Evolutionary conservation across 1,140 invertebrate genomes (phyloP).

Genomic region (Drosophila lacteicornis): DNA sequence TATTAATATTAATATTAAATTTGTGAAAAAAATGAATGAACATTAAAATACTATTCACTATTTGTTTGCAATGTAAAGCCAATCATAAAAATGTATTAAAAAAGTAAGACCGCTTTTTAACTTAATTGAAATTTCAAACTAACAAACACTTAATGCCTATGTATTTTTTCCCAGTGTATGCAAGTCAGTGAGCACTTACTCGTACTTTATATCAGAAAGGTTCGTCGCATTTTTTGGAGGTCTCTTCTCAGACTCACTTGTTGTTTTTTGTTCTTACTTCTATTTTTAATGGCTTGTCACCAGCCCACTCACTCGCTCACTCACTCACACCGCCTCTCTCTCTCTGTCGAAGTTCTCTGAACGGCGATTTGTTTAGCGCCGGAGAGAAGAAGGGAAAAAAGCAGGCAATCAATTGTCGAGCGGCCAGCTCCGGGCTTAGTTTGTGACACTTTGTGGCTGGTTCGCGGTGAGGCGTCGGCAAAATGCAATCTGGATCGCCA

Average conservation of each 20-base stretch:
- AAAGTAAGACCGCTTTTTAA: too few relatives aligned
- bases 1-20: too few relatives aligned
- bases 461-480: slow-evolving; percentile 38
- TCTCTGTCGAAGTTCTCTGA: slow-evolving; percentile 1
- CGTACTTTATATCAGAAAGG: slow-evolving; percentile 29
- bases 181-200: slow-evolving; percentile 2
- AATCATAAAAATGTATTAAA: too few relatives aligned
- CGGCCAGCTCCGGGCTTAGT: slow-evolving; percentile 37
- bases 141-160: background rate
- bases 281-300: slow-evolving; percentile 47
- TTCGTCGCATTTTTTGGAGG: slow-evolving; percentile 33
- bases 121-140: too few relatives aligned
- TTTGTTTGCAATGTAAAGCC: too few relatives aligned
- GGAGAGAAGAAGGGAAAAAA: slow-evolving; percentile 1
- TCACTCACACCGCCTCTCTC: background rate
- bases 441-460: slow-evolving; percentile 29
- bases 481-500: slow-evolving; percentile 35
- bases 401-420: slow-evolving; percentile 53
- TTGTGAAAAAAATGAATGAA: too few relatives aligned
- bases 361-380: slow-evolving; percentile 1
- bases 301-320: slow-evolving; percentile 3
- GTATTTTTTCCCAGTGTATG: background rate
- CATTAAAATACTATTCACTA: too few relatives aligned
- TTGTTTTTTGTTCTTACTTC: slow-evolving; percentile 16
- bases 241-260: slow-evolving; percentile 24